Evolutionary conservation across 2,888 invertebrate genomes (phyloP).

Genomic region (Drosophila maculinotata): DNA sequence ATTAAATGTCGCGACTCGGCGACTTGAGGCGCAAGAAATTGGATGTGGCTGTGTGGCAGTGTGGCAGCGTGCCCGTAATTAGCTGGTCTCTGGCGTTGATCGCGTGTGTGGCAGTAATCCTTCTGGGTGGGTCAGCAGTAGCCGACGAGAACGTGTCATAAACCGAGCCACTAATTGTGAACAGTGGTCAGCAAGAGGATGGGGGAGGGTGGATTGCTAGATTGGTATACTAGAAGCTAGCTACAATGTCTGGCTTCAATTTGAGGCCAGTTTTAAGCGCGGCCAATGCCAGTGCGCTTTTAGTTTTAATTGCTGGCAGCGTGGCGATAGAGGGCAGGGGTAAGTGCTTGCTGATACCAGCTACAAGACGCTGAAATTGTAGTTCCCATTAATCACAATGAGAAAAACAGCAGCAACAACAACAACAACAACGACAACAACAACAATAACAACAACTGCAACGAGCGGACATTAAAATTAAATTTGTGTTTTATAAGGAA

Average conservation of each 20-base stretch:
- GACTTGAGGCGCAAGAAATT: constrained; percentile 58
- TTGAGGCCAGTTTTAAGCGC: constrained; percentile 37
- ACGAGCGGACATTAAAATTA: constrained; percentile 63
- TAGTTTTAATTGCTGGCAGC: constrained; percentile 65
- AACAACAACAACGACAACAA: background rate
- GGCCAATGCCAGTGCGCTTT: constrained; percentile 67
- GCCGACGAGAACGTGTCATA: constrained; percentile 63
- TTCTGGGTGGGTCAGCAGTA: constrained; percentile 57
- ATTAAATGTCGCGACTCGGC: constrained; percentile 71
- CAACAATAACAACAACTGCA: constrained; percentile 25
- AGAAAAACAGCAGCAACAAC: constrained; percentile 1
- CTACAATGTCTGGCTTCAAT: constrained; percentile 39
- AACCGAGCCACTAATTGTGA: constrained; percentile 53
- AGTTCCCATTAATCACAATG: constrained; percentile 64
- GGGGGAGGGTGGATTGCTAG: too few species aligned
- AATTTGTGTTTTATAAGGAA: constrained; percentile 68
- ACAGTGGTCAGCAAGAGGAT: background rate
- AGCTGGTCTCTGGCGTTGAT: constrained; percentile 58
- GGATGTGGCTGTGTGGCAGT: constrained; percentile 21
- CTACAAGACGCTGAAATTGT: constrained; percentile 52
- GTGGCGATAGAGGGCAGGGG: constrained; percentile 1
- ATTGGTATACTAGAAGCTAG: constrained; percentile 7
- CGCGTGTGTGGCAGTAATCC: constrained; percentile 74
- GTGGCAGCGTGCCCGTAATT: constrained; percentile 52
- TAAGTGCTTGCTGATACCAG: constrained; percentile 55